Evolutionary conservation across 2,888 invertebrate species (phyloP).

Genomic region (Trissoscelio sp.): DNA sequence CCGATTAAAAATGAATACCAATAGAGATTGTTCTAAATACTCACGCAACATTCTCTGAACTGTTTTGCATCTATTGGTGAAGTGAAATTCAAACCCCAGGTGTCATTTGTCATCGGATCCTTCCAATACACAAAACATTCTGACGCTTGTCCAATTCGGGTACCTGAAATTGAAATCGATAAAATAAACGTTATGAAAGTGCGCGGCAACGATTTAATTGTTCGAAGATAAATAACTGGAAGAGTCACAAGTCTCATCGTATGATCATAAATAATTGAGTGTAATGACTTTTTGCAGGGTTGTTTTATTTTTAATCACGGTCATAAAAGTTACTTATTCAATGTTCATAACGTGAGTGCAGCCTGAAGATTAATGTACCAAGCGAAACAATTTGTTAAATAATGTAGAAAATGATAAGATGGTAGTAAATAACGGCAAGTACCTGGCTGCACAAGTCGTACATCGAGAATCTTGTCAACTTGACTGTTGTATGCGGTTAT

Average conservation of each 20-base stretch:
- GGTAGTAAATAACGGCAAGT: conserved; percentile 32
- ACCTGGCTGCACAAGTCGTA: conserved; percentile 98
- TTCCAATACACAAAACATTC: conserved; percentile 99
- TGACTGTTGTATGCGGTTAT: conserved; percentile 99
- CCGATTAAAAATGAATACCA: too few species aligned
- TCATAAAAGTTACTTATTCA: conserved; percentile 34
- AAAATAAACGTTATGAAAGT: neutral
- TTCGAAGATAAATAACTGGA: neutral
- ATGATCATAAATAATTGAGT: conserved; percentile 3
- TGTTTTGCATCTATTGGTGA: conserved; percentile 98
- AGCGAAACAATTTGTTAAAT: conserved; percentile 22
- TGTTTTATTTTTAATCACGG: conserved; percentile 24
- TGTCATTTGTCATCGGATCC: conserved; percentile 97
- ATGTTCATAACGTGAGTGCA: conserved; percentile 26
- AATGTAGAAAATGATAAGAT: conserved; percentile 13
- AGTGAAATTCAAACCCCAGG: conserved; percentile 99
- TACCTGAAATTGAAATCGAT: conserved; percentile 86
- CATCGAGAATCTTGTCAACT: conserved; percentile 99
- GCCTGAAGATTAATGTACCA: neutral
- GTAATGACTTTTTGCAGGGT: conserved; percentile 2
- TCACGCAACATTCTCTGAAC: conserved; percentile 98
- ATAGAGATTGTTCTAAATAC: conserved; percentile 84
- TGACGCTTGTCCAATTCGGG: conserved; percentile 98
- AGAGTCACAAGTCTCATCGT: neutral
- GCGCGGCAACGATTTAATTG: neutral